phyloP scores from a whole-genome alignment of 2,797 vertebrate species.

The Pantherophis alleghaniensis region DNA sequence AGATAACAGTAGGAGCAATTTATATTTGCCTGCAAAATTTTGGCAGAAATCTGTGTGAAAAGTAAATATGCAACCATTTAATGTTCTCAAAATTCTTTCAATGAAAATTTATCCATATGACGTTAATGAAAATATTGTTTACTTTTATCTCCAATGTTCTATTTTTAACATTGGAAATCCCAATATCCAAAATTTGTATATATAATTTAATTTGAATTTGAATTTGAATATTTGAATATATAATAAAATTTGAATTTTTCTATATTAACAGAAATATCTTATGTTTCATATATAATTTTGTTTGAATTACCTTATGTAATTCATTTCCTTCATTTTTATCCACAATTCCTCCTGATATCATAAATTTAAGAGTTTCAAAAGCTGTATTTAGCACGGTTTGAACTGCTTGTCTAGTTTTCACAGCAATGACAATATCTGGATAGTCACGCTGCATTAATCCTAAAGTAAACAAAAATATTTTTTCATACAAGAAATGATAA shows the following conservation, averaged over 20 bases:
- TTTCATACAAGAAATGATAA: background rate
- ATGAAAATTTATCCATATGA: background rate
- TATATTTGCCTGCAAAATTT: background rate
- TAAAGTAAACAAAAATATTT: constrained; percentile 41
- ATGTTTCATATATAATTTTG: background rate
- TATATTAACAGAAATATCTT: background rate
- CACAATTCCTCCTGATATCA: constrained; percentile 60
- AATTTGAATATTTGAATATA: background rate
- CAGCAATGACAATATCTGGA: constrained; percentile 59
- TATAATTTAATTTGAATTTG: background rate
- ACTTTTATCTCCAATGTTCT: background rate
- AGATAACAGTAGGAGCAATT: background rate
- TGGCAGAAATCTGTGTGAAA: background rate
- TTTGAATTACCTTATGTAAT: constrained; percentile 55
- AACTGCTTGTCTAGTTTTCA: constrained; percentile 67
- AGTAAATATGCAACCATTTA: background rate
- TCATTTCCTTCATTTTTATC: constrained; percentile 53
- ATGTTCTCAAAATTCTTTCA: background rate
- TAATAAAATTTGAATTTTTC: background rate
- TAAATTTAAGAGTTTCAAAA: constrained; percentile 55
- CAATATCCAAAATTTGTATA: background rate
- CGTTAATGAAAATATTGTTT: background rate
- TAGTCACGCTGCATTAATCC: constrained; percentile 67
- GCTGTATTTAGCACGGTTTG: constrained; percentile 63
- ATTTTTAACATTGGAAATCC: background rate